A percentile compares a stretch with the other conserved stretches of the same genome.
These are phyloP conservation scores for Saccostrea glomerata DNA, from an alignment of 1,140 invertebrate species.

Conservation along the genomic window DNA sequence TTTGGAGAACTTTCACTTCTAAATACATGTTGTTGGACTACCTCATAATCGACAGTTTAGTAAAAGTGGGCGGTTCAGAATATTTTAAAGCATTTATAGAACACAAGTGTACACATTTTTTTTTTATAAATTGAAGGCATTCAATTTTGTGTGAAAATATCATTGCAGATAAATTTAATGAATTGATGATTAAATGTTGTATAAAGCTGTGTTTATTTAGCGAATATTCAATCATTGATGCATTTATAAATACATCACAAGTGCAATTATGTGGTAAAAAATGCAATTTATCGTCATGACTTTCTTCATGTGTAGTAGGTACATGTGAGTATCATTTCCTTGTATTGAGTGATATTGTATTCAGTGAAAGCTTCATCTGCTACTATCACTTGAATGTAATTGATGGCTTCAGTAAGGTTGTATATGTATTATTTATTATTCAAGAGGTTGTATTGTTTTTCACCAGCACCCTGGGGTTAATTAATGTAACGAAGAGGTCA, in stretches of 20 bases:
- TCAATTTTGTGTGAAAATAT: not conserved
- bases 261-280: constrained; percentile 12
- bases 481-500: too few relatives aligned
- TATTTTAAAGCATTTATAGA: not conserved
- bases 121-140: not conserved
- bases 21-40: not conserved
- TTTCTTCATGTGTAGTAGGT: not conserved
- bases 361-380: not conserved
- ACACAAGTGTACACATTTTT: too few relatives aligned
- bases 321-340: not conserved
- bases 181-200: too few relatives aligned
- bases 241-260: not conserved
- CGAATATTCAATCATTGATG: not conserved
- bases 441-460: constrained; percentile 16
- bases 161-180: too few relatives aligned
- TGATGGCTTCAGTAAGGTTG: not conserved
- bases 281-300: not conserved
- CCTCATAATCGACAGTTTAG: not conserved
- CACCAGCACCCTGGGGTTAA: too few relatives aligned
- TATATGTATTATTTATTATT: constrained; percentile 20
- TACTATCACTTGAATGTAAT: not conserved
- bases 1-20: not conserved
- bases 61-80: not conserved
- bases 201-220: not conserved
- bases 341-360: not conserved